Conservation (phyloP, 2,888 invertebrate species). For the Drosophila rubida region DNA sequence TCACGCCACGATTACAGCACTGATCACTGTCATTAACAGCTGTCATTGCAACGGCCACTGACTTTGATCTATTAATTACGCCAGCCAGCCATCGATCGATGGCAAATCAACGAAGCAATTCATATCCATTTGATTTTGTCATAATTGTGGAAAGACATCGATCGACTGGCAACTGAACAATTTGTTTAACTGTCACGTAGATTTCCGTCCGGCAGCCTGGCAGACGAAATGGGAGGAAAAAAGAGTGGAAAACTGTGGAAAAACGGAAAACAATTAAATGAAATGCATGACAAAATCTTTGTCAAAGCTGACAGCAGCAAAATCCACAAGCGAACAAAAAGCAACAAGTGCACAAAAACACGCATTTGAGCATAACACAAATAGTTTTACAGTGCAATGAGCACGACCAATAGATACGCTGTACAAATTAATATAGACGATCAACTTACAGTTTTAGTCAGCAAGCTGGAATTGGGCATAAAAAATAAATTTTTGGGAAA, state of each 20-base stretch:
- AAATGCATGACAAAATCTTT: conserved; percentile 35
- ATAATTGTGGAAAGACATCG: conserved; percentile 16
- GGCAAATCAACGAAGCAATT: conserved; percentile 35
- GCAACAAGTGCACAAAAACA: conserved; percentile 30
- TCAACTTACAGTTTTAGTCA: too few species aligned
- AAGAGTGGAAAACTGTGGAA: conserved; percentile 7
- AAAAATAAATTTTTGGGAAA: too few species aligned
- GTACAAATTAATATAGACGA: neutral
- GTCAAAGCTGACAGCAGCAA: conserved; percentile 27
- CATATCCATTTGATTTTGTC: conserved; percentile 15
- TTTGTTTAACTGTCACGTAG: conserved; percentile 33
- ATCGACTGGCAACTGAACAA: conserved; percentile 31
- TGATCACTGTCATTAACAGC: conserved; percentile 36
- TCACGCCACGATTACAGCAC: conserved; percentile 11
- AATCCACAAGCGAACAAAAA: conserved; percentile 12
- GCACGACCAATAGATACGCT: neutral
- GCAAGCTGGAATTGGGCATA: too few species aligned
- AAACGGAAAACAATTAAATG: conserved; percentile 38
- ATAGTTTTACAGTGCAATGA: too few species aligned
- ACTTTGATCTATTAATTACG: conserved; percentile 41
- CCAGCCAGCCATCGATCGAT: conserved; percentile 9
- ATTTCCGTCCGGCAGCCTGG: conserved; percentile 31
- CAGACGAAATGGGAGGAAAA: neutral
- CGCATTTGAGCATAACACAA: conserved; percentile 9
- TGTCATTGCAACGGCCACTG: conserved; percentile 11